Percentiles rank a stretch among this genome's conserved stretches.
Evolutionary conservation across 2,888 invertebrate genomes (phyloP).

Genomic region (Choreutis nemorana): DNA sequence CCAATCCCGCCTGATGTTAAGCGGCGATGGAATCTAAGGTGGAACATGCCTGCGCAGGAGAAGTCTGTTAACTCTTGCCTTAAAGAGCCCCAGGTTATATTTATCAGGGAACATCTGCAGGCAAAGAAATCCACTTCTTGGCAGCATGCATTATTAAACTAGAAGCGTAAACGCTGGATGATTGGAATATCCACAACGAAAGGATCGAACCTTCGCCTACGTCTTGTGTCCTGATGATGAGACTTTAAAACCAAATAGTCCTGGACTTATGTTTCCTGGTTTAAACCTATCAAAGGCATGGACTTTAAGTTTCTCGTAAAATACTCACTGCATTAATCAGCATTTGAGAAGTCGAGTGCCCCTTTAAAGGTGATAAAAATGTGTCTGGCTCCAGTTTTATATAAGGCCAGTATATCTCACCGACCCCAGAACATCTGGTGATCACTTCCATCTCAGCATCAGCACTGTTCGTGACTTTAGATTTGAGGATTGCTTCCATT

Average conservation of each 20-base stretch:
- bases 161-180: no score
- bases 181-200: no score
- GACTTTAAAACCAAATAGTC: conserved; percentile 10
- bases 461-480: conserved; percentile 1
- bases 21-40: no score
- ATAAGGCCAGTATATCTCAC: conserved; percentile 50
- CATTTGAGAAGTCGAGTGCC: no score
- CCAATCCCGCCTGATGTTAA: no score
- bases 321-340: conserved; percentile 14
- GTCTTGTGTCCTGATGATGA: conserved; percentile 22
- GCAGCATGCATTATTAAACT: no score
- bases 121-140: no score
- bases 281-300: conserved; percentile 18
- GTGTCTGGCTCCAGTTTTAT: conserved; percentile 28
- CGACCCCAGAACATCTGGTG: conserved; percentile 30
- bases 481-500: conserved; percentile 34
- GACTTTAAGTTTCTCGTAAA: conserved; percentile 3
- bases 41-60: no score
- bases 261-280: conserved; percentile 7
- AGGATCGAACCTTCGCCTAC: conserved; percentile 17
- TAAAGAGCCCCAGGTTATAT: no score
- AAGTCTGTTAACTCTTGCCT: no score
- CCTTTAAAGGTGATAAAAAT: no score
- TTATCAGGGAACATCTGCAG: no score
- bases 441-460: conserved; percentile 20